Percentiles rank a stretch among this genome's conserved stretches.
These are phyloP conservation scores for Calypte anna DNA, from an alignment of 2,113 vertebrate genomes.

Conservation along the genomic window DNA sequence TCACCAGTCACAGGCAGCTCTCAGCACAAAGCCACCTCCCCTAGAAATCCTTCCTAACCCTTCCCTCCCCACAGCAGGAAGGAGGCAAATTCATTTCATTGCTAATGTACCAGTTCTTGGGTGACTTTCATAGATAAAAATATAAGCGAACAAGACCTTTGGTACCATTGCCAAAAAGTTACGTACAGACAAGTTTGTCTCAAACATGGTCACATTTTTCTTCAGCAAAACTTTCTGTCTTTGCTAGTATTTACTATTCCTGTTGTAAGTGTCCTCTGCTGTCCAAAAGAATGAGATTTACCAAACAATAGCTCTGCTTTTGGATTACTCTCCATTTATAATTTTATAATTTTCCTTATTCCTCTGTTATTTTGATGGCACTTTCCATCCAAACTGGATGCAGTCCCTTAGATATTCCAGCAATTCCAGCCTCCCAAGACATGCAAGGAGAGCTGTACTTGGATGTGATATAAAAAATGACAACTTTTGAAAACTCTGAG, in stretches of 20 bases:
- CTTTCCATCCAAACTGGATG: background rate
- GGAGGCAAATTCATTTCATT: background rate
- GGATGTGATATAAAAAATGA: background rate
- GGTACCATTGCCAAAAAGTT: rapidly evolving
- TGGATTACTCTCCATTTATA: background rate
- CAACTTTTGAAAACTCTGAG: background rate
- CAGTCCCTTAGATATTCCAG: background rate
- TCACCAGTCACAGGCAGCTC: background rate
- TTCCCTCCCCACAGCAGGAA: background rate
- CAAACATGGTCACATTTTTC: background rate
- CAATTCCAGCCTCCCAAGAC: background rate
- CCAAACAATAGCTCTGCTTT: background rate
- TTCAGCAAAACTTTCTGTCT: background rate
- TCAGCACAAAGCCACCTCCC: background rate
- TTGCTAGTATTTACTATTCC: background rate
- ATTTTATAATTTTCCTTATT: background rate
- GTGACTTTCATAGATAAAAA: background rate
- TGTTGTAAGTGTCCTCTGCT: background rate
- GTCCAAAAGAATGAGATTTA: background rate
- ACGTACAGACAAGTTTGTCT: background rate
- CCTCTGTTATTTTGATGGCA: background rate
- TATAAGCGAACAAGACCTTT: background rate
- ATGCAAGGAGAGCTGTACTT: background rate
- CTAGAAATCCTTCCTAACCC: background rate
- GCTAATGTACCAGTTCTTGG: background rate